Percentiles rank a stretch among this genome's conserved stretches.
phyloP scores from a whole-genome alignment of 92 coral and sea anemone species.

The Desmophyllum pertusum region DNA sequence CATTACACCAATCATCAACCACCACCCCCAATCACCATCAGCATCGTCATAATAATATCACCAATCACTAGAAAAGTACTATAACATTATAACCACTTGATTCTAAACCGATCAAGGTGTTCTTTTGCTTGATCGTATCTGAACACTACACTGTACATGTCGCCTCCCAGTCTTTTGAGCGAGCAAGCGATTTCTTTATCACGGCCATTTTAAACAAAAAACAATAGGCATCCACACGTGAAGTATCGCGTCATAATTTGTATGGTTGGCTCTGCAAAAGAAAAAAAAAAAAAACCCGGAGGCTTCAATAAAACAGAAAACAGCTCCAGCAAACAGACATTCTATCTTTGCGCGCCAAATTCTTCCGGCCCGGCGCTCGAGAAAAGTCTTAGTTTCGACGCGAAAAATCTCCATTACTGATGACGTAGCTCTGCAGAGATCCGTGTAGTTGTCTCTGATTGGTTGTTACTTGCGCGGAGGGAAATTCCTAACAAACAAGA shows the following conservation, averaged over 20 bases:
- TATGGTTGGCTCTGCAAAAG: slow-evolving; percentile 83
- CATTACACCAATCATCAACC: slow-evolving; percentile 10
- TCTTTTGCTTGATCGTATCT: slow-evolving; percentile 59
- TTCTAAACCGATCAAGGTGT: background rate
- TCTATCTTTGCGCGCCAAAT: too few species aligned
- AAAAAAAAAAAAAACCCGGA: background rate
- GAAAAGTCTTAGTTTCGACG: too few species aligned
- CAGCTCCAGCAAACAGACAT: too few species aligned
- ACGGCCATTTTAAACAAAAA: slow-evolving; percentile 98
- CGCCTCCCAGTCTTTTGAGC: slow-evolving; percentile 88
- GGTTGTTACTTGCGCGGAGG: too few species aligned
- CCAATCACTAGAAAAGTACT: background rate
- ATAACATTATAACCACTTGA: background rate
- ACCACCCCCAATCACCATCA: background rate
- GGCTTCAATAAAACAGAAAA: background rate
- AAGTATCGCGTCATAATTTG: slow-evolving; percentile 87
- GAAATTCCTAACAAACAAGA: too few species aligned
- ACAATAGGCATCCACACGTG: slow-evolving; percentile 94
- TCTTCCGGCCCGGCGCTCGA: too few species aligned
- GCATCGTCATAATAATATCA: background rate
- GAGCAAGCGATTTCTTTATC: slow-evolving; percentile 94
- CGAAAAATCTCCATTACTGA: too few species aligned
- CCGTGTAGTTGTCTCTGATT: too few species aligned
- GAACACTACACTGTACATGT: slow-evolving; percentile 96
- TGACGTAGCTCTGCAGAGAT: too few species aligned